These are phyloP conservation scores for Cyprinodon variegatus DNA, from an alignment of 2,113 vertebrate species.

Conservation along the genomic window DNA sequence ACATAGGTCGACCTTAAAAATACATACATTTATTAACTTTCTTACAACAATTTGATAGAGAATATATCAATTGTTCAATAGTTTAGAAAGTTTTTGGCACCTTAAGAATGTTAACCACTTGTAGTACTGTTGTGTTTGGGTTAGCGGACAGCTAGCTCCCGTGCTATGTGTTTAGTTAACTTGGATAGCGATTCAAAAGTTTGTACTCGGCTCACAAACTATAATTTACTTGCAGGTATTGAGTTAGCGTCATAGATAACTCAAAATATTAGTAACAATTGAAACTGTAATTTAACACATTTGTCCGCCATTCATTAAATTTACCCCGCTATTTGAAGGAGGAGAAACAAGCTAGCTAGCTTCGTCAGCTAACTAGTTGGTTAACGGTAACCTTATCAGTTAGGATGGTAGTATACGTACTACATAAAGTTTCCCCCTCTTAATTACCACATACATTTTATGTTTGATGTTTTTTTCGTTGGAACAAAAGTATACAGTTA, in stretches of 20 bases:
- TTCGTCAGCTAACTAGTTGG: constrained; percentile 40
- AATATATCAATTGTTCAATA: background rate
- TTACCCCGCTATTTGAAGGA: background rate
- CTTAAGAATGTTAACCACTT: constrained; percentile 7
- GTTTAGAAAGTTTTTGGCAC: background rate
- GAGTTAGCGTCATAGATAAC: fast-evolving
- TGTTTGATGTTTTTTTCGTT: background rate
- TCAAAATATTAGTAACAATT: background rate
- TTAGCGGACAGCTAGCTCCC: constrained; percentile 54
- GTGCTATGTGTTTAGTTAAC: constrained; percentile 51
- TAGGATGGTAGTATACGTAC: background rate
- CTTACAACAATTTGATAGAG: background rate
- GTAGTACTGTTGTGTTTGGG: constrained; percentile 58
- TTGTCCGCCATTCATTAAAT: constrained; percentile 8
- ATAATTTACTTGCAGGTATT: fast-evolving
- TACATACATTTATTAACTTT: background rate
- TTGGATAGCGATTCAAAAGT: constrained; percentile 31
- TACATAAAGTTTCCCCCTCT: background rate
- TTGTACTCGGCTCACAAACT: background rate
- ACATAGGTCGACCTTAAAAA: constrained; percentile 3
- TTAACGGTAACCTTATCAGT: constrained; percentile 62
- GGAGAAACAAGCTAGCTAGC: constrained; percentile 40
- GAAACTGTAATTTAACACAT: background rate
- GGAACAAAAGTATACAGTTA: background rate
- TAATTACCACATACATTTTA: background rate